Base-by-base conservation (phyloP, 2,888 invertebrate genomes). In the Pyralis farinalis region DNA sequence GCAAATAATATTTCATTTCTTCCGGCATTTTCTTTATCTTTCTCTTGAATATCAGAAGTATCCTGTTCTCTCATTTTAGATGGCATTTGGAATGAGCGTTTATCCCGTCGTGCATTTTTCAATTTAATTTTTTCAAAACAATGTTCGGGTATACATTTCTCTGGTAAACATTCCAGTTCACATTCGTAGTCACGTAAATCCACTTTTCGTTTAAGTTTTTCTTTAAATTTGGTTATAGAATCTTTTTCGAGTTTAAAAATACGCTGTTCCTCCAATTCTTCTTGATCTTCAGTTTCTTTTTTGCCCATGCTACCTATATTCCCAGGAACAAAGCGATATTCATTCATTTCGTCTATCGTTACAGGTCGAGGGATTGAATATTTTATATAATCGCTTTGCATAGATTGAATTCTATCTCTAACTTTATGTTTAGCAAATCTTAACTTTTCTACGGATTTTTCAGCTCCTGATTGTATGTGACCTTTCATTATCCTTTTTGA, bases 181-280 rank as follows among this genome's bases (percentile, higher is more conserved):
- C 67, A 71, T 43, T 58, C 54, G 53, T 59, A 63, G 21, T 66
- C 50, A 35, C 63, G 51, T 12, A 56, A 22, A 2, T 43, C 27
- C 25, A 51, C 48, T 45, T 54, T 63, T 38, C 34, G 51, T 35
- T 47, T 45, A 1, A 63, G 42, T 20, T 65, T 50, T 42, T 71
- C 67, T 43, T 56, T 62, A 39, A 58, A 66, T 46, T 63, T 62
- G 1, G 40, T 47, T 25, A 71, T 42, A 3, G 67, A 69, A 49
- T 71, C 71, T 53, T 64, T 67, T 47, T 48, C 55, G 31, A 65
- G 53, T 9, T 12, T 25, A 9, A 7, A 22, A 3, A 29, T 6
- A 12, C 7, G 6, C 5, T 12, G 3, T 10, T 38, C 9, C 1
- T 38, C 12, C 4, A 16, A 3, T 4, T 16, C 16, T 16, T 16